Percentiles rank a stretch among this genome's conserved stretches.
Conservation (phyloP, 1,140 invertebrate genomes). For the Zophobas atratus region DNA sequence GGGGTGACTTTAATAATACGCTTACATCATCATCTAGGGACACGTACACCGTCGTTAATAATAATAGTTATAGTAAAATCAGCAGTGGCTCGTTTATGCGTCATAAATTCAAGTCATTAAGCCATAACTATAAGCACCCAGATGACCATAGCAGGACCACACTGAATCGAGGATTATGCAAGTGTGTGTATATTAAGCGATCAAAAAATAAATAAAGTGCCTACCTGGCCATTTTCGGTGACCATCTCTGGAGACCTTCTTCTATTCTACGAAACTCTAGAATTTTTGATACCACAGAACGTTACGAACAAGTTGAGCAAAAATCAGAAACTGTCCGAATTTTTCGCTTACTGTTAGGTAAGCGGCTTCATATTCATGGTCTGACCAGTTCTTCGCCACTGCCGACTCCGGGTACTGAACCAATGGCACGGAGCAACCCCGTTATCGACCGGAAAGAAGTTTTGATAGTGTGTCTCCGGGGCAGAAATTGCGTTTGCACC, state of each 20-base stretch:
- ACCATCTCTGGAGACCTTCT: conserved; percentile 56
- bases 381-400: conserved; percentile 57
- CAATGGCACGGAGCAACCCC: conserved; percentile 63
- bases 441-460: conserved; percentile 64
- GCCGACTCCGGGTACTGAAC: conserved; percentile 54
- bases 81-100: too few species aligned
- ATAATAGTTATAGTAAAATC: too few species aligned
- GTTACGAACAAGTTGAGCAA: conserved; percentile 40
- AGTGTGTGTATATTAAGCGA: too few species aligned
- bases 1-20: background rate
- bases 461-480: conserved; percentile 54
- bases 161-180: too few species aligned
- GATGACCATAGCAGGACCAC: too few species aligned
- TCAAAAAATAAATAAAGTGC: background rate
- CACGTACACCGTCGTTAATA: background rate
- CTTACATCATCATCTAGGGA: background rate
- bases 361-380: conserved; percentile 28
- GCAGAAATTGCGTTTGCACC: conserved; percentile 27
- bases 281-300: conserved; percentile 21
- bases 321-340: conserved; percentile 33
- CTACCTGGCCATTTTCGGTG: conserved; percentile 65
- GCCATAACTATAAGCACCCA: too few species aligned
- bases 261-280: conserved; percentile 6
- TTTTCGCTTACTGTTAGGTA: conserved; percentile 11
- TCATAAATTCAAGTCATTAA: too few species aligned